phyloP scores from a whole-genome alignment of 2,888 invertebrate species.

The Temnothorax unifasciatus region DNA sequence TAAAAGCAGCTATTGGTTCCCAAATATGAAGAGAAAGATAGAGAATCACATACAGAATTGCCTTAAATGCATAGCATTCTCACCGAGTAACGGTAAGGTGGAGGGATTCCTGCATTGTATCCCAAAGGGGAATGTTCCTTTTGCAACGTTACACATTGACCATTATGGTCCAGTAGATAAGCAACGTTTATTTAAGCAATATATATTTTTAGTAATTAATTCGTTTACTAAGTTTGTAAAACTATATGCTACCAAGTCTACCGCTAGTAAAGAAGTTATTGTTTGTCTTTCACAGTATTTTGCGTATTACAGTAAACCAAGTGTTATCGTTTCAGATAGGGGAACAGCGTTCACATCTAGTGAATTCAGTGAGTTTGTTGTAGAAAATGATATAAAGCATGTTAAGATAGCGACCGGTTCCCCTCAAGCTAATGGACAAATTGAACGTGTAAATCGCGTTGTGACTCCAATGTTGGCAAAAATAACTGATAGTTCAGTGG shows the following conservation, averaged over 20 bases:
- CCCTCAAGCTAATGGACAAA: neutral
- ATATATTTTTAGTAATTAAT: slow-evolving; percentile 76
- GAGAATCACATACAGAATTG: slow-evolving; percentile 58
- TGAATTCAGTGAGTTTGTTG: neutral
- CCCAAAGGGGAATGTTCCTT: slow-evolving; percentile 65
- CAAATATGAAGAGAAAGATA: slow-evolving; percentile 54
- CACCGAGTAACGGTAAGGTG: slow-evolving; percentile 55
- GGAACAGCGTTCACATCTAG: neutral
- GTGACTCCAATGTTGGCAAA: neutral
- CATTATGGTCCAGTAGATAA: slow-evolving; percentile 61
- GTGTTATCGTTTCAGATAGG: neutral
- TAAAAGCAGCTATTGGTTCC: slow-evolving; percentile 62
- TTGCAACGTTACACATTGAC: slow-evolving; percentile 55
- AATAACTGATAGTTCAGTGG: no score
- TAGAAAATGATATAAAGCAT: neutral
- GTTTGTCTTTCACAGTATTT: neutral
- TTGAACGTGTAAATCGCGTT: neutral
- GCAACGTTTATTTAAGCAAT: slow-evolving; percentile 72
- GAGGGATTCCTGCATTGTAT: slow-evolving; percentile 63
- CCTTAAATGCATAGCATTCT: slow-evolving; percentile 65
- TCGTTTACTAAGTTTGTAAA: slow-evolving; percentile 65
- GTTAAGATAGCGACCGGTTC: neutral
- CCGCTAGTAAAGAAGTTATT: neutral
- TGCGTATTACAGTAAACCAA: neutral
- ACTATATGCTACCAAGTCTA: neutral